Evolutionary conservation across 2,113 vertebrate genomes (phyloP).

Genomic region (Tupaia tana): DNA sequence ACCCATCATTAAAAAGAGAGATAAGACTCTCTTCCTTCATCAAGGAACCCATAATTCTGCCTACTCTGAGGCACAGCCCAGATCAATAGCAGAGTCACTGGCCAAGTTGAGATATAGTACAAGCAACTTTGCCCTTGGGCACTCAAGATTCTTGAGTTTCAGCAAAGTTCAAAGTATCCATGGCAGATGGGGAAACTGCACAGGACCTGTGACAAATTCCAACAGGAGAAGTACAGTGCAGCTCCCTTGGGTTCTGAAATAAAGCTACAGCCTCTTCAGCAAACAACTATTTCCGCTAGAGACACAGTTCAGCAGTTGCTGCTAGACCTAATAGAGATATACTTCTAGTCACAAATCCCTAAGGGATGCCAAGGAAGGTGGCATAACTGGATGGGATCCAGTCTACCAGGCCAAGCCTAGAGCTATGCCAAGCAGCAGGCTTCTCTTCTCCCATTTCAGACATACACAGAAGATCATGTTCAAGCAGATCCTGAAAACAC

Average conservation of each 20-base stretch:
- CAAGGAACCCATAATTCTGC: neutral
- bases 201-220: neutral
- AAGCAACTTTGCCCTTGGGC: neutral
- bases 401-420: too few relatives aligned
- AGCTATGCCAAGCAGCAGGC: too few relatives aligned
- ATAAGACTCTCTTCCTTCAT: neutral
- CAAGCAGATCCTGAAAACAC: neutral
- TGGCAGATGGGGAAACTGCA: neutral
- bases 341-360: neutral
- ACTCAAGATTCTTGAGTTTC: neutral
- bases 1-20: too few relatives aligned
- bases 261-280: neutral
- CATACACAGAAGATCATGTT: neutral
- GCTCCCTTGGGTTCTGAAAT: neutral
- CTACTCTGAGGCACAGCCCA: neutral
- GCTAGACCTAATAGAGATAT: neutral
- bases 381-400: neutral
- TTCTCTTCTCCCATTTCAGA: neutral
- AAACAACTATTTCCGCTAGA: neutral
- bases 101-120: neutral
- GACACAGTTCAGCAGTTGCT: neutral
- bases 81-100: neutral
- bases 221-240: neutral
- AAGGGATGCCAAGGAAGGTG: neutral
- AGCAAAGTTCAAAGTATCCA: neutral